Percentiles rank a stretch among this genome's conserved stretches.
These are phyloP conservation scores for Seriola aureovittata DNA, from an alignment of 2,113 vertebrate genomes.

Conservation along the genomic window DNA sequence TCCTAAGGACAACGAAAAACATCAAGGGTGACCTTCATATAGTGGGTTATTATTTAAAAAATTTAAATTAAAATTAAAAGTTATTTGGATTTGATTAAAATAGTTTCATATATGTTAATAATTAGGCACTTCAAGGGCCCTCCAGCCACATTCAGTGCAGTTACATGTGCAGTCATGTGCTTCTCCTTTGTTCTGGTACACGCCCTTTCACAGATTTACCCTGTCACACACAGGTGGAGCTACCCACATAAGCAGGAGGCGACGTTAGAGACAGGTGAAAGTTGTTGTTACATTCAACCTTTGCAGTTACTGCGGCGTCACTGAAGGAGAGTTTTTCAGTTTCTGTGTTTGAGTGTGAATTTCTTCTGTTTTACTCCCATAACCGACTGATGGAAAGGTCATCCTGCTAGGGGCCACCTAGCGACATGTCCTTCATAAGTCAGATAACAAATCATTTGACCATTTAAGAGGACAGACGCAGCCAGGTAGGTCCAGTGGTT, in stretches of 20 bases:
- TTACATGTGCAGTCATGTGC: background rate
- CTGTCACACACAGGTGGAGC: background rate
- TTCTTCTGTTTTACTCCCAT: background rate
- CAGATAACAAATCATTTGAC: background rate
- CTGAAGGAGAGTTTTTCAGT: background rate
- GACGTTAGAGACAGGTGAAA: background rate
- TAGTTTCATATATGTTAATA: background rate
- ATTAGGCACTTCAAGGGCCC: background rate
- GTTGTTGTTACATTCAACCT: background rate
- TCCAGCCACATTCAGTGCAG: background rate
- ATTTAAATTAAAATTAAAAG: too few species aligned
- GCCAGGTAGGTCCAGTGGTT: constrained; percentile 31
- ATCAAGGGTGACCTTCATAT: background rate
- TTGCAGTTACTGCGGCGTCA: background rate
- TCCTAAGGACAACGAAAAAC: too few species aligned
- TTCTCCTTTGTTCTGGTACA: background rate
- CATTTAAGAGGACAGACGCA: background rate
- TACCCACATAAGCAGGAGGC: background rate
- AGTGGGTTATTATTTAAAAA: background rate
- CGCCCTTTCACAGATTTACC: constrained; percentile 15
- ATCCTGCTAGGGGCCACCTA: constrained; percentile 39
- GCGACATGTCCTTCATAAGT: constrained; percentile 39
- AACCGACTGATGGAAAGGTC: constrained; percentile 52
- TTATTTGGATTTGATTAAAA: too few species aligned
- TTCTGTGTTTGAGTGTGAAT: background rate